Conservation (phyloP, 2,888 invertebrate genomes). For the Macaria liturata region DNA sequence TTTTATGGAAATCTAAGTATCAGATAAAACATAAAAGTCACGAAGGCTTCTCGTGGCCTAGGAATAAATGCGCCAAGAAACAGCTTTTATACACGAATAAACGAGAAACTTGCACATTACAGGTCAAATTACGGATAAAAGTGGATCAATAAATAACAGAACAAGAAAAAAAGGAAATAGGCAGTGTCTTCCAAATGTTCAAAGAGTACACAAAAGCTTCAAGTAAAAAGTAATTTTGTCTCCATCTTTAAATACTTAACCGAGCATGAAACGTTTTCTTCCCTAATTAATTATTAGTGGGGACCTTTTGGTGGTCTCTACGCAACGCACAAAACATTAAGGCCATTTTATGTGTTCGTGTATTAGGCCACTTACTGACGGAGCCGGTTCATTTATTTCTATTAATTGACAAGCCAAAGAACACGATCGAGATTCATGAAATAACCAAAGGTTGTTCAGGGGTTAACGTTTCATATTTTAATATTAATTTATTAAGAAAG, state of each 20-base stretch:
- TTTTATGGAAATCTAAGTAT: too few relatives aligned
- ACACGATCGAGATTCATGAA: neutral
- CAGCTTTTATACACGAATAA: too few relatives aligned
- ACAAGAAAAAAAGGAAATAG: neutral
- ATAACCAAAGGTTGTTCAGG: too few relatives aligned
- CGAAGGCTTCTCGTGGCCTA: too few relatives aligned
- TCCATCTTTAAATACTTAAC: constrained; percentile 13
- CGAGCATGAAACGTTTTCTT: constrained; percentile 23
- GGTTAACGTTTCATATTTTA: too few relatives aligned
- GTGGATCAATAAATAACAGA: too few relatives aligned
- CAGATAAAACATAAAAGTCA: too few relatives aligned
- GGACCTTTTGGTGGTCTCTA: constrained; percentile 18
- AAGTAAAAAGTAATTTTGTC: constrained; percentile 11
- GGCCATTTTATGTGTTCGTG: constrained; percentile 22
- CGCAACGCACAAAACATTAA: constrained; percentile 14
- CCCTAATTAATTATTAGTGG: constrained; percentile 23
- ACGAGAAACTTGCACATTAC: too few relatives aligned
- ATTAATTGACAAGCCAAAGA: constrained; percentile 14
- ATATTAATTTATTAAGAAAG: too few relatives aligned
- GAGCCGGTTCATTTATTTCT: constrained; percentile 19
- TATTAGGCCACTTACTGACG: constrained; percentile 17
- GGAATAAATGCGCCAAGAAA: too few relatives aligned
- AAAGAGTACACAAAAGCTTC: neutral
- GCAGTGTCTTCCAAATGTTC: neutral
- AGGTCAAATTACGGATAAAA: too few relatives aligned